Base-by-base conservation (phyloP, 2,888 invertebrate genomes). In the Aporophyla lueneburgensis region DNA sequence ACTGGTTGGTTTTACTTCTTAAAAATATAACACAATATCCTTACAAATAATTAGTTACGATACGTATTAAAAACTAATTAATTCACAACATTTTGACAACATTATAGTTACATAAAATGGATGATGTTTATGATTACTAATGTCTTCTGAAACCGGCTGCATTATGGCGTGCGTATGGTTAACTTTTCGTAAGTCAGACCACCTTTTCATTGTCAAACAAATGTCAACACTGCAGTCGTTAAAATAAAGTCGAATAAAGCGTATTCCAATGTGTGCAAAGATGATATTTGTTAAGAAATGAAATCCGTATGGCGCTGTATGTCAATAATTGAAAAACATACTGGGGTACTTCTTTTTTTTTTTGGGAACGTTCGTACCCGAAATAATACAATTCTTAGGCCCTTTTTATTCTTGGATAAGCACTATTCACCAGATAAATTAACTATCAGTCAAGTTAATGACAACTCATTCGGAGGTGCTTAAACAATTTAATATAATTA, bases 11-110 rank as follows among this genome's bases (percentile, higher is more conserved):
- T 70, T 59, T 46, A 46, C 2, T 53, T 33, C 27, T 43, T 33
- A 51, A 74, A 58, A 74, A 69, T 56, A 74, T 75, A 76, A 70
- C 19, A 68, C 7, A 74, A 68, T 54, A 49, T 40, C 54, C 51
- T 72, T 68, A 49, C 66, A 58, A 49, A 51, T 51, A 62, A 65
- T 33, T 10, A 14, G 10, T 72, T 43, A 67, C n/a, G 51, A 43
- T 51, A 76, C 27, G 5, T 19, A n/a, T 43, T 43, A 19, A 33
- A 27, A 51, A 56, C 14, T 65, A 51, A 40, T 19, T 43, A 4
- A 71, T 76, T 81, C 62, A 81, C 72, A 81, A 73, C 82, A 81
- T 76, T 66, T 70, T 73, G 49, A 70, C 51, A 83, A 78, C 59
- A 67, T 56, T 19, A 58, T 19, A 49, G 1, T 40, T 2, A 21